Conservation (phyloP, 2,888 invertebrate genomes). For the Drosophila ustulata region DNA sequence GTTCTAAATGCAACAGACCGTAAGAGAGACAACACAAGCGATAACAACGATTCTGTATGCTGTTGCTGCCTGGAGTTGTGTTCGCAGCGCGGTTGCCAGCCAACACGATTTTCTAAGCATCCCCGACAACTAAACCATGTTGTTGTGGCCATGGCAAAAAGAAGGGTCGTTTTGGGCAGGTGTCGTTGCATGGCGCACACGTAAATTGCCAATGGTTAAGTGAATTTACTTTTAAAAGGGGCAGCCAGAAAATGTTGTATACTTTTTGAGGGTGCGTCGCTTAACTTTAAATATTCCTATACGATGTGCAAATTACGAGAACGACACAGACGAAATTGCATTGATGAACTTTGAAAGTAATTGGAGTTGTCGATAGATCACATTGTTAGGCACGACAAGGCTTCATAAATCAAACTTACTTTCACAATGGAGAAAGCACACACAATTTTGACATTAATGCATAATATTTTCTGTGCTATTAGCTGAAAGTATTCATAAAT, state of each 20-base stretch:
- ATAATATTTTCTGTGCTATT: slow-evolving; percentile 25
- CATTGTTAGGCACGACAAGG: neutral
- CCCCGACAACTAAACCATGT: slow-evolving; percentile 7
- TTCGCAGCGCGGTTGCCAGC: slow-evolving; percentile 64
- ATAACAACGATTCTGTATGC: slow-evolving; percentile 61
- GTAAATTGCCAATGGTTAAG: slow-evolving; percentile 64
- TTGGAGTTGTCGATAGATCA: slow-evolving; percentile 18
- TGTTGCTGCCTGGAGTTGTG: slow-evolving; percentile 54
- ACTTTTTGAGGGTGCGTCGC: slow-evolving; percentile 22
- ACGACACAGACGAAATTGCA: neutral
- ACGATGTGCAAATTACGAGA: slow-evolving; percentile 14
- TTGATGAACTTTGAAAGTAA: slow-evolving; percentile 3
- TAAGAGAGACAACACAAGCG: slow-evolving; percentile 80
- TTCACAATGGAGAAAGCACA: slow-evolving; percentile 14
- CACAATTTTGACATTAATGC: slow-evolving; percentile 18
- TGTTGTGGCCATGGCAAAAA: slow-evolving; percentile 46
- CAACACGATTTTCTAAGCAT: slow-evolving; percentile 57
- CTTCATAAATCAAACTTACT: slow-evolving; percentile 13
- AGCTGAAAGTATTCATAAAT: slow-evolving; percentile 48
- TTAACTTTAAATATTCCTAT: slow-evolving; percentile 3
- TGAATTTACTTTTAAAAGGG: slow-evolving; percentile 36
- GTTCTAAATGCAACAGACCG: slow-evolving; percentile 78
- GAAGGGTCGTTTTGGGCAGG: slow-evolving; percentile 42
- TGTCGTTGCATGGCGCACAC: slow-evolving; percentile 52
- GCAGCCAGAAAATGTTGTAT: slow-evolving; percentile 27